phyloP scores from a whole-genome alignment of 1,140 invertebrate species.

The Arion vulgaris region DNA sequence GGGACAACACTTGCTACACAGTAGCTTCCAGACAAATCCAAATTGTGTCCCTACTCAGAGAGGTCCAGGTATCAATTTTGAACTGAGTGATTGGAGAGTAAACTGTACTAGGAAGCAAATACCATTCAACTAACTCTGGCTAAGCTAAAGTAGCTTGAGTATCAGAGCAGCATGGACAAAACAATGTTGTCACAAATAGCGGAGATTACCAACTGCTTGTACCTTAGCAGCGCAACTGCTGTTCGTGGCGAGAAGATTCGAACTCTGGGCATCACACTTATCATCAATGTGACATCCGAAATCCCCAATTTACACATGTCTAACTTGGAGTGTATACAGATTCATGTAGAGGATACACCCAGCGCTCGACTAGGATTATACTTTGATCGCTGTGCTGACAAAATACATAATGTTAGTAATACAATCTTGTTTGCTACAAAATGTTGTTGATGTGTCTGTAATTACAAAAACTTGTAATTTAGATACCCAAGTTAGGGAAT shows the following conservation, averaged over 20 bases:
- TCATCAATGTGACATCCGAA: conserved; percentile 89
- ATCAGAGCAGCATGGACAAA: conserved; percentile 26
- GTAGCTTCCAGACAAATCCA: too few relatives aligned
- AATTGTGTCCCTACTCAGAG: too few relatives aligned
- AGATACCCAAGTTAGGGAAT: too few relatives aligned
- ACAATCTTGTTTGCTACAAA: too few relatives aligned
- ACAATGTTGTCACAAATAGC: conserved; percentile 69
- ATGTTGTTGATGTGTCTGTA: too few relatives aligned
- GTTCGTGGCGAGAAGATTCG: conserved; percentile 74
- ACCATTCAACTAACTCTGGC: too few relatives aligned
- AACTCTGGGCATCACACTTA: conserved; percentile 77
- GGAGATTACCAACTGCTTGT: conserved; percentile 76
- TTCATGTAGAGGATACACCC: conserved; percentile 81
- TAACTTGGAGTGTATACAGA: conserved; percentile 76
- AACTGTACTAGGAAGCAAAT: too few relatives aligned
- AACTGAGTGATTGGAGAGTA: too few relatives aligned
- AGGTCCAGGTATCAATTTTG: too few relatives aligned
- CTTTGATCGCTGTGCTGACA: conserved; percentile 79
- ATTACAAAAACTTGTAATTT: too few relatives aligned
- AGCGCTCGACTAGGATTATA: conserved; percentile 80
- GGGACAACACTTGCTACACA: too few relatives aligned
- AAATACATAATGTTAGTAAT: conserved; percentile 59
- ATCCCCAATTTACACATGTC: conserved; percentile 78
- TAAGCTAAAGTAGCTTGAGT: too few relatives aligned
- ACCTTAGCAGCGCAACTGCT: conserved; percentile 77